Evolutionary conservation across 2,888 invertebrate species (phyloP).

Genomic region (Linnaemya vulpina): DNA sequence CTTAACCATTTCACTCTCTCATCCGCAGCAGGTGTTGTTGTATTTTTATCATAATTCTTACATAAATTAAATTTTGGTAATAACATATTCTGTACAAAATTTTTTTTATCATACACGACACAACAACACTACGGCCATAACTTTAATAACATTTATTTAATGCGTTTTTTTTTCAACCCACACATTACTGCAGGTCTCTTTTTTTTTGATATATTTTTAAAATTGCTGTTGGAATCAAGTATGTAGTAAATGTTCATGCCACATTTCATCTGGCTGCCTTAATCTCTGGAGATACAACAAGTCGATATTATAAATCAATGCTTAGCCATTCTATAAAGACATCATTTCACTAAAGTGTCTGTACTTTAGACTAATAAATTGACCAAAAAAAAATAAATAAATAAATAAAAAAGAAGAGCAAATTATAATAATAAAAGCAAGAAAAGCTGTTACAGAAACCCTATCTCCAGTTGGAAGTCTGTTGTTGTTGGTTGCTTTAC

Average conservation of each 20-base stretch:
- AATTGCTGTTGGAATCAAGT: conserved; percentile 2
- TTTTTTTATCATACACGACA: conserved; percentile 16
- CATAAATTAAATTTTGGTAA: background rate
- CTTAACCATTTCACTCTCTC: background rate
- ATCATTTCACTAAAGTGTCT: conserved; percentile 67
- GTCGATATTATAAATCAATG: conserved; percentile 66
- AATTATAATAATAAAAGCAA: background rate
- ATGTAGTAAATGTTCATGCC: conserved; percentile 10
- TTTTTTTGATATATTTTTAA: background rate
- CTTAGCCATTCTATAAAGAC: conserved; percentile 63
- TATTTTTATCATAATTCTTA: conserved; percentile 25
- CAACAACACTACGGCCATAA: conserved; percentile 4
- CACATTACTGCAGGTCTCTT: conserved; percentile 18
- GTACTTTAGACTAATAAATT: conserved; percentile 66
- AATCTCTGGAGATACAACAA: conserved; percentile 15
- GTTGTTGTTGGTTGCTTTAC: conserved; percentile 39
- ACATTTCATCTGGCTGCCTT: conserved; percentile 7
- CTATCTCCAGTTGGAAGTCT: conserved; percentile 31
- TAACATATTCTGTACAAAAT: conserved; percentile 3
- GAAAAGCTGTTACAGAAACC: background rate
- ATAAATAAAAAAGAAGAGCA: background rate
- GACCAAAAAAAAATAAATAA: conserved; percentile 27
- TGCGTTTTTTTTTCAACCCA: conserved; percentile 41
- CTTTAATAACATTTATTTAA: conserved; percentile 18
- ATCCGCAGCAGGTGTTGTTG: conserved; percentile 40